These are phyloP conservation scores for Tangara arthus DNA, from an alignment of 2,797 vertebrate genomes.

Conservation along the genomic window DNA sequence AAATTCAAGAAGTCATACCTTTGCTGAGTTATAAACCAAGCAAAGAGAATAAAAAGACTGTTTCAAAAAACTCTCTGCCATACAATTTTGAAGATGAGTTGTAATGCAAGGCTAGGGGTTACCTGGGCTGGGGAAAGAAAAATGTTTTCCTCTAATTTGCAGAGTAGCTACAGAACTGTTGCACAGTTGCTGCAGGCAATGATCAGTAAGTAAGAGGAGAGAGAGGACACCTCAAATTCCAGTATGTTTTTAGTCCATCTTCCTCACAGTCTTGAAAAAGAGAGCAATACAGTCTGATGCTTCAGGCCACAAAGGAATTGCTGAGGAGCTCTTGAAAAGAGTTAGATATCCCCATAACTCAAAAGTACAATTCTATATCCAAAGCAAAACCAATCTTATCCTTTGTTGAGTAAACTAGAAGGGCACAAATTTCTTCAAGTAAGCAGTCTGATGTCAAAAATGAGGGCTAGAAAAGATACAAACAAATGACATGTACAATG, in stretches of 20 bases:
- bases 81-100: not conserved
- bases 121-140: not conserved
- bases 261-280: not conserved
- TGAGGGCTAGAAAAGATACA: not conserved
- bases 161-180: not conserved
- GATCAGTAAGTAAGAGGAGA: not conserved
- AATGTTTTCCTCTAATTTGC: not conserved
- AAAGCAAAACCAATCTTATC: not conserved
- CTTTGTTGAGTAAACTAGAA: not conserved
- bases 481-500: not conserved
- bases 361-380: not conserved
- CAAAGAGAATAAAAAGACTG: not conserved
- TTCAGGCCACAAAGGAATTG: not conserved
- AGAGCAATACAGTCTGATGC: not conserved
- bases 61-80: not conserved
- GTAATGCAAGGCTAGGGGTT: not conserved
- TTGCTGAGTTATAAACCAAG: not conserved
- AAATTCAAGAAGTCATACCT: not conserved
- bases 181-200: not conserved
- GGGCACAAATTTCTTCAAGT: not conserved
- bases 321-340: not conserved
- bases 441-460: not conserved
- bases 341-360: not conserved
- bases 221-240: not conserved
- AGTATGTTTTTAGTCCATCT: not conserved